Base-by-base conservation (phyloP, 2,888 invertebrate species). In the Antheraea assamensis region DNA sequence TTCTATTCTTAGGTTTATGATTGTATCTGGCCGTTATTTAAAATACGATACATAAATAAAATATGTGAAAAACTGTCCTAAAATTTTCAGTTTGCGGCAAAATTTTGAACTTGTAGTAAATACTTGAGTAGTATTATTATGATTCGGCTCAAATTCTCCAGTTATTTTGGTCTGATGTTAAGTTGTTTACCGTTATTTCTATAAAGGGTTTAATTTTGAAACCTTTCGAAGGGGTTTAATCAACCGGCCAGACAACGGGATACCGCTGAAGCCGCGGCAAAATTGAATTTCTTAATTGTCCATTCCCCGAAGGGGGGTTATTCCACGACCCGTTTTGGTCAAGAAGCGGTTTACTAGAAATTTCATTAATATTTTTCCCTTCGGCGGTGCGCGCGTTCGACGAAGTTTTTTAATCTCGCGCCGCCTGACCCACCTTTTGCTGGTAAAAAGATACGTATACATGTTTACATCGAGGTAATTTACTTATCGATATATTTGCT, bases 351-450 rank as follows among this genome's bases (percentile, higher is more conserved):
- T 86, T 83, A 82, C 85, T 79, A 79, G 82, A 90, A 90, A 90
- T 90, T 92, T 90, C 91, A 90, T 92, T 90, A 90, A 88, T 88
- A 88, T 89, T 89, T 89, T 89, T 89, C 85, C 79, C 79, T 80
- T 82, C 83, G 84, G 82, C 21, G 84, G 82, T 10, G 82, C 85
- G 83, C 85, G 81, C 81, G 84, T 83, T 78, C 80, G 83, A 78
- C 80, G 89, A 93, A 92, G 86, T 93, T 93, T 93, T 93, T 93
- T 93, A 93, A 92, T 93, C 91, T 92, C 77, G 75, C 76, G 76
- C 75, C 68, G 68, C 35, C 31, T 17, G 5, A 21, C 31, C 35
- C 35, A 68, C 68, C 21, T 35, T n/a, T 68, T 35, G 68, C n/a
- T 4, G 68, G 35, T 35, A 68, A 68, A 64, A 68, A 68, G 31